phyloP scores from a whole-genome alignment of 2,888 invertebrate genomes.

The Hermaeophaga mercurialis region DNA sequence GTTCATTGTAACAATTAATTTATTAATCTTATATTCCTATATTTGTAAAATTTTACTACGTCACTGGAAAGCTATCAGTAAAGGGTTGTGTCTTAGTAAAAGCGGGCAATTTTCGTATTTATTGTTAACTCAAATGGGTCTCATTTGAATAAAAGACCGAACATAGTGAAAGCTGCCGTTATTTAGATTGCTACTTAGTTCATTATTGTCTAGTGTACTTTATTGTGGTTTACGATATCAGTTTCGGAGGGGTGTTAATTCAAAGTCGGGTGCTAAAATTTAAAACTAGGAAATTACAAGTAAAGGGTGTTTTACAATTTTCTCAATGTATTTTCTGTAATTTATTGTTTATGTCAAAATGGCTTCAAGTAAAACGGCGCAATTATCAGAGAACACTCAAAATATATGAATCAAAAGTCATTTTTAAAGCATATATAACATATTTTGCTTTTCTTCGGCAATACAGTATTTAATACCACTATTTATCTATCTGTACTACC shows the following conservation, averaged over 20 bases:
- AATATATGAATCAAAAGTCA: too few relatives aligned
- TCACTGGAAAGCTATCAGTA: background rate
- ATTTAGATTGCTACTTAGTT: conserved; percentile 25
- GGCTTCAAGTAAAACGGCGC: background rate
- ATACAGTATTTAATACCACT: too few relatives aligned
- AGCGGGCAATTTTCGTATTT: conserved; percentile 35
- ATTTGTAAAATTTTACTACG: too few relatives aligned
- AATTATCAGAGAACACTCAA: too few relatives aligned
- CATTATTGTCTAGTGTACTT: conserved; percentile 13
- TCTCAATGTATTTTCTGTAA: too few relatives aligned
- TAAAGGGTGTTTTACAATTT: conserved; percentile 23
- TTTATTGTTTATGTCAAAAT: too few relatives aligned
- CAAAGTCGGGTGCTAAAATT: background rate
- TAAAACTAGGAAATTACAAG: background rate
- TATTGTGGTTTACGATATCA: conserved; percentile 7
- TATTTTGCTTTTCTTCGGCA: too few relatives aligned
- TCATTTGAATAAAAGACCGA: conserved; percentile 19
- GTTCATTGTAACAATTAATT: too few relatives aligned
- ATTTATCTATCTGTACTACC: too few relatives aligned
- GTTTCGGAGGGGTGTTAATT: conserved; percentile 14
- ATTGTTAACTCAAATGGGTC: conserved; percentile 29
- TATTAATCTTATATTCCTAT: too few relatives aligned
- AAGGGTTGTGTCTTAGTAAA: conserved; percentile 29
- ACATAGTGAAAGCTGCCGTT: conserved; percentile 12
- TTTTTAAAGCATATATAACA: too few relatives aligned